phyloP scores from a whole-genome alignment of 2,113 vertebrate species.

The Sinocyclocheilus anshuiensis region DNA sequence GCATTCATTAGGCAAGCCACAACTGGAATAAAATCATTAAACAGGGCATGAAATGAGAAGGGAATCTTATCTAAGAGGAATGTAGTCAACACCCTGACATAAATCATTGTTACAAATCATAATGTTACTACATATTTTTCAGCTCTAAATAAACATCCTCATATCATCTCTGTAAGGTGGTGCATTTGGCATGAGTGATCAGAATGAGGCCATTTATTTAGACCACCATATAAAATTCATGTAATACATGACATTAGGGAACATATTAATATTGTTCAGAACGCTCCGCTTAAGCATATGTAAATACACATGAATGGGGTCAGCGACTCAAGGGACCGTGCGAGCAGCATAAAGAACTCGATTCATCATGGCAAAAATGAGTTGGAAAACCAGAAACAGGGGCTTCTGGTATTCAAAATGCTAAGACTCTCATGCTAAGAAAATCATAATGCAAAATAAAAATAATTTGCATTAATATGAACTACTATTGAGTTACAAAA shows the following conservation, averaged over 20 bases:
- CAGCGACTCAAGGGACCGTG: constrained; percentile 10
- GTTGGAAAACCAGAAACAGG: constrained; percentile 36
- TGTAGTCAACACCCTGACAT: constrained; percentile 19
- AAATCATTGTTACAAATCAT: constrained; percentile 4
- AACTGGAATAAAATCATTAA: background rate
- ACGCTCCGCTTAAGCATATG: constrained; percentile 44
- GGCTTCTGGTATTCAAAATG: constrained; percentile 41
- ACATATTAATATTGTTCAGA: constrained; percentile 44
- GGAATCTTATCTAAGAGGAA: background rate
- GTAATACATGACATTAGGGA: constrained; percentile 44
- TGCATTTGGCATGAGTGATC: background rate
- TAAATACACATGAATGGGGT: constrained; percentile 56
- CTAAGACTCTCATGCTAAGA: constrained; percentile 16
- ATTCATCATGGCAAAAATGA: constrained; percentile 56
- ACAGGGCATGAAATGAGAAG: background rate
- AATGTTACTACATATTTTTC: background rate
- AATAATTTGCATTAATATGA: background rate
- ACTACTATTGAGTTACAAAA: background rate
- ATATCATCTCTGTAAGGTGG: constrained; percentile 10
- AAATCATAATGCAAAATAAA: constrained; percentile 14
- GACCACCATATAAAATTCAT: constrained; percentile 47
- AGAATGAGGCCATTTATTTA: constrained; percentile 18
- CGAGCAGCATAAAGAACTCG: constrained; percentile 55
- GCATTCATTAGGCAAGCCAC: background rate
- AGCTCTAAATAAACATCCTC: background rate